phyloP scores from a whole-genome alignment of 2,113 vertebrate species.

The Pimephales promelas region DNA sequence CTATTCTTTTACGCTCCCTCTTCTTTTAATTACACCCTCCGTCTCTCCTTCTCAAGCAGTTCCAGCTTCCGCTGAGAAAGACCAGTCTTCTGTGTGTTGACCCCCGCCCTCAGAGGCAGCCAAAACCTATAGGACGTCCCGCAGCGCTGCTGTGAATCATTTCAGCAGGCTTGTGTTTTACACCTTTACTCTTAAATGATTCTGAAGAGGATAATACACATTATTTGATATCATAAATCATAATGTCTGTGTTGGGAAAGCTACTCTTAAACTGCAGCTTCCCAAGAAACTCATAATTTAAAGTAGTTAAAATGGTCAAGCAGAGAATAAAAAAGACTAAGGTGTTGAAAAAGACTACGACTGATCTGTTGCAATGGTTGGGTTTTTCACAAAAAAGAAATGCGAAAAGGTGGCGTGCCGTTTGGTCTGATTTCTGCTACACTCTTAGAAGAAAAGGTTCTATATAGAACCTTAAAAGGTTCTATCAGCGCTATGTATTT shows the following conservation, averaged over 20 bases:
- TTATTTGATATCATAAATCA: slow-evolving; percentile 8
- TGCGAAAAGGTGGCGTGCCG: too few species aligned
- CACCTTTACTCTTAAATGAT: neutral
- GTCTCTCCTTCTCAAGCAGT: slow-evolving; percentile 4
- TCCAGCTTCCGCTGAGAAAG: slow-evolving; percentile 1
- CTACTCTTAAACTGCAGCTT: neutral
- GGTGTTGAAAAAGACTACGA: neutral
- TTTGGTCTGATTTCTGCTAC: too few species aligned
- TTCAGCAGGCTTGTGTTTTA: neutral
- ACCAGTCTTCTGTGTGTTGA: neutral
- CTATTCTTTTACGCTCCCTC: slow-evolving; percentile 17
- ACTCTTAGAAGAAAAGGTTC: too few species aligned
- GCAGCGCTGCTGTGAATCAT: neutral
- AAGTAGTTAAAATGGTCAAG: neutral
- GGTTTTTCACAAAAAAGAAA: neutral
- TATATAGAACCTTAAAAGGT: too few species aligned
- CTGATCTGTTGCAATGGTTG: neutral
- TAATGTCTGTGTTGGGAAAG: neutral
- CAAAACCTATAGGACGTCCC: slow-evolving; percentile 15
- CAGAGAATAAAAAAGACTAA: neutral
- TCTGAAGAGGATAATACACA: slow-evolving; percentile 25
- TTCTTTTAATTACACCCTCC: slow-evolving; percentile 5
- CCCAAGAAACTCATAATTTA: slow-evolving; percentile 9
- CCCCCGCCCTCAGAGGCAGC: neutral
- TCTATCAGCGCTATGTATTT: too few species aligned